phyloP scores from a whole-genome alignment of 2,797 vertebrate species.

The Acanthurus lineatus region DNA sequence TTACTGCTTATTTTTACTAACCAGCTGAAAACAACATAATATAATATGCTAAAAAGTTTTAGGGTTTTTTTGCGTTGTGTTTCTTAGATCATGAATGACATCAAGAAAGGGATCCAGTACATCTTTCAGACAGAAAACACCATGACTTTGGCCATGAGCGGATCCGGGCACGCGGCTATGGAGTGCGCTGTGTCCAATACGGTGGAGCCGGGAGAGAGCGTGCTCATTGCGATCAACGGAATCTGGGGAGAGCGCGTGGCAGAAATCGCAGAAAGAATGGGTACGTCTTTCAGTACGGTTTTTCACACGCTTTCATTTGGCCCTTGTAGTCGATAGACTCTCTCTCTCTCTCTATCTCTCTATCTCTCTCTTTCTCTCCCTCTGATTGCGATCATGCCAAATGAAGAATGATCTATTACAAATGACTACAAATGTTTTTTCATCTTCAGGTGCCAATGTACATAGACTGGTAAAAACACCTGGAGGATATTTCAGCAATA shows the following conservation, averaged over 20 bases:
- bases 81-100: constrained; percentile 94
- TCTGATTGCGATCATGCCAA: too few species aligned
- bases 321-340: background rate
- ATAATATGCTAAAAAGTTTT: background rate
- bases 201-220: constrained; percentile 90
- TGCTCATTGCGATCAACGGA: constrained; percentile 90
- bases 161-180: constrained; percentile 94
- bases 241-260: constrained; percentile 94
- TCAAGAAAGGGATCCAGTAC: constrained; percentile 95
- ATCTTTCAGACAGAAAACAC: constrained; percentile 93
- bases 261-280: constrained; percentile 90
- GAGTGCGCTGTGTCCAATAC: constrained; percentile 92
- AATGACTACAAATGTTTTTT: background rate
- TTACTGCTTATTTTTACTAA: background rate
- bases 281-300: constrained; percentile 77
- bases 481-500: constrained; percentile 86
- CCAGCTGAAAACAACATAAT: background rate
- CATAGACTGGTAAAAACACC: constrained; percentile 88
- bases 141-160: constrained; percentile 92
- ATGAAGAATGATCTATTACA: background rate
- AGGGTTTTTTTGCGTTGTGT: background rate
- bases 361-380: too few species aligned
- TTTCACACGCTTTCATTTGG: constrained; percentile 23
- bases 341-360: too few species aligned
- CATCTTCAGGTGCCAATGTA: constrained; percentile 89